phyloP scores from a whole-genome alignment of 2,888 invertebrate species.

The Sesia apiformis region DNA sequence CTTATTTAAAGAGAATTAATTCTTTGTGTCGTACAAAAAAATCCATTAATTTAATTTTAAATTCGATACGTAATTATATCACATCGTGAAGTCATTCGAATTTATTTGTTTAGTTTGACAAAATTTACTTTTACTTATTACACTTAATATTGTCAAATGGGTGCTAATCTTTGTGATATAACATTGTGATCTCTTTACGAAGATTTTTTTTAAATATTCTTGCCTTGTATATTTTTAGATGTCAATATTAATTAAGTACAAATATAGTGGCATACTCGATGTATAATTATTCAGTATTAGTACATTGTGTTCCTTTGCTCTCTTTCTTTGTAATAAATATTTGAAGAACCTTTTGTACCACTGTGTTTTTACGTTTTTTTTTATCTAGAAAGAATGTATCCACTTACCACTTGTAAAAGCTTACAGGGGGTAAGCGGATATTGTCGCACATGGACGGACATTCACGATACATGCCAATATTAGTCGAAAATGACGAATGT shows the following conservation, averaged over 20 bases:
- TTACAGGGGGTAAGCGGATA: too few species aligned
- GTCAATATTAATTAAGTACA: slow-evolving; percentile 24
- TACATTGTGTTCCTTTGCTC: slow-evolving; percentile 38
- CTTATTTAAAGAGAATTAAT: too few species aligned
- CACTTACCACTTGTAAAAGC: too few species aligned
- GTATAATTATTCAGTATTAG: slow-evolving; percentile 40
- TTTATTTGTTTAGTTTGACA: background rate
- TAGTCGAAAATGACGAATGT: too few species aligned
- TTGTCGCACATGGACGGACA: too few species aligned
- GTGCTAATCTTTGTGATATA: slow-evolving; percentile 17
- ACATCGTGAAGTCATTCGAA: background rate
- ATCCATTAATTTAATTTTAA: too few species aligned
- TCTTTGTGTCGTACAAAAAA: too few species aligned
- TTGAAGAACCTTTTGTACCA: slow-evolving; percentile 6
- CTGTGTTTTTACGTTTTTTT: background rate
- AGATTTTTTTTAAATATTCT: slow-evolving; percentile 21
- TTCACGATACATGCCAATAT: too few species aligned
- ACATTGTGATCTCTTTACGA: slow-evolving; percentile 16
- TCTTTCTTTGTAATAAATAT: slow-evolving; percentile 28
- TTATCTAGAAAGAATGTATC: slow-evolving; percentile 1
- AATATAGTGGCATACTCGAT: slow-evolving; percentile 30
- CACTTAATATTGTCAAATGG: slow-evolving; percentile 9
- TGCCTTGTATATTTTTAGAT: slow-evolving; percentile 26
- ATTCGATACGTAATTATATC: background rate
- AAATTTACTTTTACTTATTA: slow-evolving; percentile 34